Conservation (phyloP, 2,113 vertebrate species). For the Nymphicus hollandicus region DNA sequence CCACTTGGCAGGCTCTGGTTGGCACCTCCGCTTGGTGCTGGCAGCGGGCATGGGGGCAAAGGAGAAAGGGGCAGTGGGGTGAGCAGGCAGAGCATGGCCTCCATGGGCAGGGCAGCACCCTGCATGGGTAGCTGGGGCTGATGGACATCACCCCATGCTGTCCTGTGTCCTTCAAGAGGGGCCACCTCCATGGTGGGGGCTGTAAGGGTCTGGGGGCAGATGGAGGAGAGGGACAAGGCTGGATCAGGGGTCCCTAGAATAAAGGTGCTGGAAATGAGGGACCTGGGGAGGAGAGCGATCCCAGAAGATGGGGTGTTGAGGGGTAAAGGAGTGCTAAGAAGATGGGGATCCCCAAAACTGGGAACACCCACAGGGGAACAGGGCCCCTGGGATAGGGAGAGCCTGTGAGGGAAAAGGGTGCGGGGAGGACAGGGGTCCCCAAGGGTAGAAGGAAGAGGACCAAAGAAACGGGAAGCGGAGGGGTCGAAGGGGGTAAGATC, state of each 20-base stretch:
- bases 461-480: neutral
- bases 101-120: neutral
- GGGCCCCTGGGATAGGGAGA: neutral
- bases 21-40: neutral
- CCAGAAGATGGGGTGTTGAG: neutral
- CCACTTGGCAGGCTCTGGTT: neutral
- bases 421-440: neutral
- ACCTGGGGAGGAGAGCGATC: rapidly evolving
- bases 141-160: neutral
- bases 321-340: neutral
- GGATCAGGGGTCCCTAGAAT: neutral
- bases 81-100: neutral
- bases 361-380: neutral
- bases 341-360: neutral
- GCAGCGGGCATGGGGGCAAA: rapidly evolving
- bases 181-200: neutral
- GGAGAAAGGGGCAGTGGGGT: neutral
- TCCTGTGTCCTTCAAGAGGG: neutral
- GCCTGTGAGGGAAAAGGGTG: neutral
- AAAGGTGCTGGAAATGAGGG: neutral
- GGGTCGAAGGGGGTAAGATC: rapidly evolving
- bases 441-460: neutral
- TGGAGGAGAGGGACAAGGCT: neutral
- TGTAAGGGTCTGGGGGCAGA: neutral
- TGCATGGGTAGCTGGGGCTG: rapidly evolving